Evolutionary conservation across 2,888 invertebrate species (phyloP).

Genomic region (Eurytoma adleriae): DNA sequence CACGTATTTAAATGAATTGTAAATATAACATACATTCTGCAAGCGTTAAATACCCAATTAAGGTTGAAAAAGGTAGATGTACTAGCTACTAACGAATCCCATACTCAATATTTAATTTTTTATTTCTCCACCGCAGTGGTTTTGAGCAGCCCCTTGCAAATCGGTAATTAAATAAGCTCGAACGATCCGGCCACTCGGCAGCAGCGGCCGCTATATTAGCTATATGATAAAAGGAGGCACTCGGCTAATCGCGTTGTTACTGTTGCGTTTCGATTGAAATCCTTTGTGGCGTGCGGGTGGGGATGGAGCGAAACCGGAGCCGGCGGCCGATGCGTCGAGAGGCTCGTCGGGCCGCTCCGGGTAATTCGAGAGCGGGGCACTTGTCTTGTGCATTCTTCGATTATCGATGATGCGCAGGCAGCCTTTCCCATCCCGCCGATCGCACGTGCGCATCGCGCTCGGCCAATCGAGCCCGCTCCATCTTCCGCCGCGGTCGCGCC

Average conservation of each 20-base stretch:
- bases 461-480: not conserved
- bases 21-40: too few relatives aligned
- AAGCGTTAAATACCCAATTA: too few relatives aligned
- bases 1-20: too few relatives aligned
- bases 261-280: constrained; percentile 39
- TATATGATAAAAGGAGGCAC: too few relatives aligned
- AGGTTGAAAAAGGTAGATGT: too few relatives aligned
- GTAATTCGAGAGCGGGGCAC: constrained; percentile 46
- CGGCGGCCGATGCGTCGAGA: not conserved
- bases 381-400: constrained; percentile 49
- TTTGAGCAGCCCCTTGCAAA: too few relatives aligned
- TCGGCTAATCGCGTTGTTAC: constrained; percentile 24
- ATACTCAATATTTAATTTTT: too few relatives aligned
- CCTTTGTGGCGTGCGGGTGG: constrained; percentile 11
- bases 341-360: not conserved
- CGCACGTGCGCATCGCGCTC: constrained; percentile 2
- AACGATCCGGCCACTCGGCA: too few relatives aligned
- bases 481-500: constrained; percentile 5
- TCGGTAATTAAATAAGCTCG: too few relatives aligned
- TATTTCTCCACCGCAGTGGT: too few relatives aligned
- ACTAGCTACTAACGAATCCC: too few relatives aligned
- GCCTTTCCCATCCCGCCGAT: constrained; percentile 3
- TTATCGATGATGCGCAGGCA: constrained; percentile 49
- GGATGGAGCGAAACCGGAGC: not conserved
- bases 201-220: too few relatives aligned